Evolutionary conservation across 2,797 vertebrate genomes (phyloP).

Genomic region (Prionace glauca): DNA sequence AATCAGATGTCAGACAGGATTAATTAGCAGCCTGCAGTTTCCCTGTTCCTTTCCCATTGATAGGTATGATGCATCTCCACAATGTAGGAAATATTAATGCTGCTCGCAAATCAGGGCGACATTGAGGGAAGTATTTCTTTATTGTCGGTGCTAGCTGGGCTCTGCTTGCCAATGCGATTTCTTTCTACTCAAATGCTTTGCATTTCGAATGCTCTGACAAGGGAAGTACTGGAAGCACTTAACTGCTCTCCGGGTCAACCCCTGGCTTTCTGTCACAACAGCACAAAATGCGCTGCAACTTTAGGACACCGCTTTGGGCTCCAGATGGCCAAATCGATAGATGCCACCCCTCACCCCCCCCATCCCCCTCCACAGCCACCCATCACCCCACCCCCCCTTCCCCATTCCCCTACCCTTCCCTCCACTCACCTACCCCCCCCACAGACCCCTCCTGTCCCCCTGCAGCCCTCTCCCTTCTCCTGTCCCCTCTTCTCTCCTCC

Average conservation of each 20-base stretch:
- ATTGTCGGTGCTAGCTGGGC: slow-evolving; percentile 57
- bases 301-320: not conserved
- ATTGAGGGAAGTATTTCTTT: slow-evolving; percentile 60
- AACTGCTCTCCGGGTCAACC: not conserved
- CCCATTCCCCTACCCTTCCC: too few relatives aligned
- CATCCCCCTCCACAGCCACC: too few relatives aligned
- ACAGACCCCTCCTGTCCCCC: too few relatives aligned
- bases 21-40: slow-evolving; percentile 72
- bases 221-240: not conserved
- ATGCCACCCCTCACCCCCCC: not conserved
- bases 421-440: too few relatives aligned
- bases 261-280: not conserved
- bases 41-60: slow-evolving; percentile 55
- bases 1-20: slow-evolving; percentile 83
- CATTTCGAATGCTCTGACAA: slow-evolving; percentile 66
- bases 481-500: too few relatives aligned
- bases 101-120: slow-evolving; percentile 59
- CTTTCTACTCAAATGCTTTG: slow-evolving; percentile 64
- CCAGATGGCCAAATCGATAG: not conserved
- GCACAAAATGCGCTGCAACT: not conserved
- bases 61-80: slow-evolving; percentile 65
- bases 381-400: too few relatives aligned
- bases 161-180: slow-evolving; percentile 66
- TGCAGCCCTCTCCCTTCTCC: too few relatives aligned
- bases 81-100: slow-evolving; percentile 60